Conservation (phyloP, 2,113 vertebrate species). For the Myotis lucifugus region DNA sequence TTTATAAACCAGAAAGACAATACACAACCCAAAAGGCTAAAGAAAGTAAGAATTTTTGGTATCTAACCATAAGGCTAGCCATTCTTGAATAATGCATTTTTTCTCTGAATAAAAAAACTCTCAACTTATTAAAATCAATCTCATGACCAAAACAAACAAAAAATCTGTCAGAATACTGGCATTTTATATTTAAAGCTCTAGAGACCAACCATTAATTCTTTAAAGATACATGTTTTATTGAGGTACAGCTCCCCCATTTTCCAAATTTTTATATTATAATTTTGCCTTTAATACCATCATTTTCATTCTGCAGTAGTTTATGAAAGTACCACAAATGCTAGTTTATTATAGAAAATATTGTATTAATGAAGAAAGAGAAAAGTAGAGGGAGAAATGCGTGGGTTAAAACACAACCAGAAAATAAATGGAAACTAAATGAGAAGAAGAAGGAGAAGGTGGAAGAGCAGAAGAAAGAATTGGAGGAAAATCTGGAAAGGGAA, state of each 20-base stretch:
- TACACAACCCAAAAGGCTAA: background rate
- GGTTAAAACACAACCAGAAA: background rate
- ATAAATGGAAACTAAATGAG: background rate
- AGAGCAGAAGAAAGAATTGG: background rate
- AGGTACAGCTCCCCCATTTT: background rate
- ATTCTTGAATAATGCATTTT: background rate
- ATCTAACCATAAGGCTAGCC: background rate
- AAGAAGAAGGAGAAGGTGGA: background rate
- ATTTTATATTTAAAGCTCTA: background rate
- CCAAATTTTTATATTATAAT: background rate
- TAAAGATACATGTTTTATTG: background rate
- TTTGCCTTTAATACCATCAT: background rate
- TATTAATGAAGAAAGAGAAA: constrained; percentile 24
- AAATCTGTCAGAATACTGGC: background rate
- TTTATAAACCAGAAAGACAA: background rate
- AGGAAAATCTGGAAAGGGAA: background rate
- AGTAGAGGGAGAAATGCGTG: background rate
- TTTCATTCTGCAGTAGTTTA: background rate
- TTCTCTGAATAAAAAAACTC: background rate
- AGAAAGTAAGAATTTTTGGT: background rate
- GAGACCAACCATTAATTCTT: background rate
- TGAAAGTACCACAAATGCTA: background rate
- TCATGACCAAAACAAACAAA: background rate
- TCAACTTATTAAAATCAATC: background rate
- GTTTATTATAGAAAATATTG: background rate